Percentiles rank a stretch among this genome's conserved stretches.
These are phyloP conservation scores for Escarpia spicata DNA, from an alignment of 2,888 invertebrate species.

Conservation along the genomic window DNA sequence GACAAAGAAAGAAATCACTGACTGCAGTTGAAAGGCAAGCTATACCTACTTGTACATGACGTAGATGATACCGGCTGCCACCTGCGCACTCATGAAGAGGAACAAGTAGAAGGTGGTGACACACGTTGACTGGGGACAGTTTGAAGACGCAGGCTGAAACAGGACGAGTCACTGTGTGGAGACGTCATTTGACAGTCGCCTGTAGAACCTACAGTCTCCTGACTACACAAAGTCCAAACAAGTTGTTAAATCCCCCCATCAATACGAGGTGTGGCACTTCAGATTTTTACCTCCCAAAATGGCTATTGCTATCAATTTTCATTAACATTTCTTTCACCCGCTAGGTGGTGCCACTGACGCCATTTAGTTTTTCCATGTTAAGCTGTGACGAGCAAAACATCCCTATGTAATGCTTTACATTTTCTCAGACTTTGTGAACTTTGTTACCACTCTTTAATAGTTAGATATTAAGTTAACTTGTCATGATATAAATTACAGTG, in stretches of 20 bases:
- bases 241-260: too few species aligned
- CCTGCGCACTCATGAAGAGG: constrained; percentile 50
- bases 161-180: neutral
- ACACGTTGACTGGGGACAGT: constrained; percentile 50
- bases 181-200: neutral
- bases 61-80: constrained; percentile 55
- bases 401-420: too few species aligned
- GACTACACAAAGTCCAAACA: too few species aligned
- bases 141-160: constrained; percentile 27
- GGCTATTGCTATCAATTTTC: too few species aligned
- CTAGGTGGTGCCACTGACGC: too few species aligned
- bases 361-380: too few species aligned
- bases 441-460: neutral
- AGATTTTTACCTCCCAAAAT: too few species aligned
- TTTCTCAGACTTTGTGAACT: too few species aligned
- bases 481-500: neutral
- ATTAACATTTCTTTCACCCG: too few species aligned
- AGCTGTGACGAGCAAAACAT: too few species aligned
- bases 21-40: neutral
- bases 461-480: neutral
- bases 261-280: too few species aligned
- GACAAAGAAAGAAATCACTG: neutral
- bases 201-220: constrained; percentile 21
- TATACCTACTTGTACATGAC: constrained; percentile 56
- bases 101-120: constrained; percentile 54